phyloP scores from a whole-genome alignment of 2,797 vertebrate genomes.

The Lagocephalus sceleratus region DNA sequence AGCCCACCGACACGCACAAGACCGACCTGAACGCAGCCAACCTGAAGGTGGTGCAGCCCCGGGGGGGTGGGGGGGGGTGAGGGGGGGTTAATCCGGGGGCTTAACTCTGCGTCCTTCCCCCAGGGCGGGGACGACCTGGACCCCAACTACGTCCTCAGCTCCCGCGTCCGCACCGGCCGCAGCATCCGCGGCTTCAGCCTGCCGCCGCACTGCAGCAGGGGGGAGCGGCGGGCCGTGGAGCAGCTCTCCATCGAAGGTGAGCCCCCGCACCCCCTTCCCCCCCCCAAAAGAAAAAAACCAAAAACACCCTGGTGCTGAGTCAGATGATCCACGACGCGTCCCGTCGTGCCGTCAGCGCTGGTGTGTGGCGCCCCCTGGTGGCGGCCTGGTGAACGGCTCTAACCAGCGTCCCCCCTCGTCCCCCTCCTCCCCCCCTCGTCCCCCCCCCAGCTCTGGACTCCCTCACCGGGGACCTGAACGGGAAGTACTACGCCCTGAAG shows the following conservation, averaged over 20 bases:
- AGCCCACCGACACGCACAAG: constrained; percentile 94
- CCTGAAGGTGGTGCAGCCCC: constrained; percentile 85
- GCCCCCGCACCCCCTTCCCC: too few relatives aligned
- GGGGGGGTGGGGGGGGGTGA: too few relatives aligned
- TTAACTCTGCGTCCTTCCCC: too few relatives aligned
- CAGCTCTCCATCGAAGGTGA: constrained; percentile 89
- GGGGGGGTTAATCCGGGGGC: too few relatives aligned
- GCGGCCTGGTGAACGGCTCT: not conserved
- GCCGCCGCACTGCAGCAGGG: constrained; percentile 93
- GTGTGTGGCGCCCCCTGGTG: constrained; percentile 51
- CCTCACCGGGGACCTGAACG: constrained; percentile 89
- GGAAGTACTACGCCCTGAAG: constrained; percentile 90
- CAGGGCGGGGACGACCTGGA: constrained; percentile 95
- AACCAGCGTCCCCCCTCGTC: not conserved
- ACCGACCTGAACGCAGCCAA: constrained; percentile 86
- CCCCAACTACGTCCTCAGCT: constrained; percentile 91
- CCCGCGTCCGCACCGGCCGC: constrained; percentile 91
- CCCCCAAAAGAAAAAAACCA: too few relatives aligned
- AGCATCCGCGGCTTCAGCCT: constrained; percentile 94
- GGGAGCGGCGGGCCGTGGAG: constrained; percentile 90
- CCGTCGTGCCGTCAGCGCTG: not conserved
- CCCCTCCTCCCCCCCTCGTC: not conserved
- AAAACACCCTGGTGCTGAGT: not conserved
- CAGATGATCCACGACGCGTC: too few relatives aligned
- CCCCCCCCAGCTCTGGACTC: constrained; percentile 79